Evolutionary conservation across 2,797 vertebrate genomes (phyloP).

Genomic region (Tapera naevia): DNA sequence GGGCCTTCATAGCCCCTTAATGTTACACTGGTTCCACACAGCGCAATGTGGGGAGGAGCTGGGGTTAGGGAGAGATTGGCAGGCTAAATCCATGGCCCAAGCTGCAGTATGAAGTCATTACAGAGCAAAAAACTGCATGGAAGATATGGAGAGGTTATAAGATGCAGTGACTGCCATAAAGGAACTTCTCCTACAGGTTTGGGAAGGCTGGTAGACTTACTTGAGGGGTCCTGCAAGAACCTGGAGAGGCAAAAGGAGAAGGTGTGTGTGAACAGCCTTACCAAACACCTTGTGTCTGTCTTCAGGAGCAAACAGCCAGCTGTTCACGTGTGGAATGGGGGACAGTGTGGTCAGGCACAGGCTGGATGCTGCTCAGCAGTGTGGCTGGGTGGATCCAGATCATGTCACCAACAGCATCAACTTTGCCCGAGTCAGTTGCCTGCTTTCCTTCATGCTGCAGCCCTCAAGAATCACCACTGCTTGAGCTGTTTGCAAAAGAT

Average conservation of each 20-base stretch:
- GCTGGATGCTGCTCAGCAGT: not conserved
- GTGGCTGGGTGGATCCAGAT: not conserved
- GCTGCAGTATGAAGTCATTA: not conserved
- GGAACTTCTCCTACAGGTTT: not conserved
- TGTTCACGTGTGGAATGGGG: not conserved
- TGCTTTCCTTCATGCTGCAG: not conserved
- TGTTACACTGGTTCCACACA: not conserved
- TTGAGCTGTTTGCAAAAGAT: not conserved
- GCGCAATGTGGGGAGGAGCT: not conserved
- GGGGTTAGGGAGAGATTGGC: no score
- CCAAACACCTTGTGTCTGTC: not conserved
- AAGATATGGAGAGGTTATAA: not conserved
- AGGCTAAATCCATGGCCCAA: not conserved
- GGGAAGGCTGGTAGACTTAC: fast-evolving
- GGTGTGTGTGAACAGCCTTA: not conserved
- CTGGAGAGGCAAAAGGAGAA: not conserved
- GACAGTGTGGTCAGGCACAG: not conserved
- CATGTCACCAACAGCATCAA: fast-evolving
- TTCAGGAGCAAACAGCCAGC: not conserved
- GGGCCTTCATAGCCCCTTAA: not conserved
- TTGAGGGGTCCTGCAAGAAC: not conserved
- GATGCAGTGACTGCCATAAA: not conserved
- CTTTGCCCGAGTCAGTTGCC: fast-evolving
- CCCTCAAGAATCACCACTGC: not conserved
- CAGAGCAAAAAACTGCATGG: not conserved